These are phyloP conservation scores for Petrophora chlorosata DNA, from an alignment of 2,888 invertebrate genomes.

Conservation along the genomic window DNA sequence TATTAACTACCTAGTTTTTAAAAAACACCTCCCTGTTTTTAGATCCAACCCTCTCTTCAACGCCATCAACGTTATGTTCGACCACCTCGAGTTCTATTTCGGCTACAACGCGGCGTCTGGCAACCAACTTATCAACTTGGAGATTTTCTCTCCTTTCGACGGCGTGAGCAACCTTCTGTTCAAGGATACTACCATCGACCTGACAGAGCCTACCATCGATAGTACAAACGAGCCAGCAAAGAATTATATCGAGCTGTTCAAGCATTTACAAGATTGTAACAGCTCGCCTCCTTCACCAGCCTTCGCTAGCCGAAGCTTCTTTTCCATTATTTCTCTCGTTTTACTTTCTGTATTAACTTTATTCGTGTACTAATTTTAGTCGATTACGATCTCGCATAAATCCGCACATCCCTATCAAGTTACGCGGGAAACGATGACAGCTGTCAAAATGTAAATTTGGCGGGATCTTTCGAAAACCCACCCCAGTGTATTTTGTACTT, in stretches of 20 bases:
- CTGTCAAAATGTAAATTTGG: constrained; percentile 3
- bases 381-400: constrained; percentile 2
- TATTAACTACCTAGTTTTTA: background rate
- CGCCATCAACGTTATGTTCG: constrained; percentile 65
- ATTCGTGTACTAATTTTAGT: constrained; percentile 36
- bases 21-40: background rate
- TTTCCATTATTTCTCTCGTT: constrained; percentile 54
- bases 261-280: constrained; percentile 67
- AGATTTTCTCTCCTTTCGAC: constrained; percentile 85
- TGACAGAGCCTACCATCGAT: constrained; percentile 68
- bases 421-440: constrained; percentile 7
- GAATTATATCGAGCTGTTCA: constrained; percentile 83
- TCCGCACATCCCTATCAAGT: constrained; percentile 11
- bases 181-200: constrained; percentile 84
- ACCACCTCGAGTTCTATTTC: constrained; percentile 77
- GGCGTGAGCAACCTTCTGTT: constrained; percentile 82
- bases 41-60: constrained; percentile 63
- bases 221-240: constrained; percentile 67
- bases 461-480: constrained; percentile 9
- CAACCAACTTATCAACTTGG: constrained; percentile 70
- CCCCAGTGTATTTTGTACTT: constrained; percentile 16
- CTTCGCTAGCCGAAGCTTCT: constrained; percentile 45
- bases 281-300: constrained; percentile 48
- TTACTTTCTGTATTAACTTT: constrained; percentile 51
- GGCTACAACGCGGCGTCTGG: constrained; percentile 68